Percentiles rank a stretch among this genome's conserved stretches.
phyloP scores from a whole-genome alignment of 2,797 vertebrate species.

The Cercopithecus mitis region DNA sequence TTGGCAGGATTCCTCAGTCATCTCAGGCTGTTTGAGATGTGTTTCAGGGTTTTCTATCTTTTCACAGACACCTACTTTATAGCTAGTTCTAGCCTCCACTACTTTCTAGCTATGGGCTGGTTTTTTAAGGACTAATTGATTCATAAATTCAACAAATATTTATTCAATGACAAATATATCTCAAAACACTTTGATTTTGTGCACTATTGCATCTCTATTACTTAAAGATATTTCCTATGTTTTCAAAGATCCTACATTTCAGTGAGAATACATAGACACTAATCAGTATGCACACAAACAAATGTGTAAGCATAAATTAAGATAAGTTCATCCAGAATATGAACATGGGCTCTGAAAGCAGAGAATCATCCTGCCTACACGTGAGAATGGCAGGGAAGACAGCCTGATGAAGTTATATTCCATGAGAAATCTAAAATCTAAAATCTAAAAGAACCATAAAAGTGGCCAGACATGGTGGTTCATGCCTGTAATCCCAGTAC shows the following conservation, averaged over 20 bases:
- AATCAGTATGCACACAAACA: background rate
- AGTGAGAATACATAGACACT: background rate
- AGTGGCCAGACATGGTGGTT: too few relatives aligned
- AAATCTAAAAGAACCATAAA: too few relatives aligned
- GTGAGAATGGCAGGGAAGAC: background rate
- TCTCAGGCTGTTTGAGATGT: background rate
- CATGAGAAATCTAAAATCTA: background rate
- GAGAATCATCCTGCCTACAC: background rate
- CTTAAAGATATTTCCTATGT: background rate
- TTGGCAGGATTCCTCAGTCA: background rate
- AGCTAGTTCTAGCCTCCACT: background rate
- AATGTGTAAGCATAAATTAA: background rate
- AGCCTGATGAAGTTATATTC: background rate
- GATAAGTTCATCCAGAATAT: background rate
- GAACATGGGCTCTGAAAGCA: background rate
- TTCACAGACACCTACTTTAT: background rate
- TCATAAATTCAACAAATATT: background rate
- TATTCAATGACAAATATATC: background rate
- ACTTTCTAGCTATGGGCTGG: background rate
- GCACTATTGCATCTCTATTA: background rate
- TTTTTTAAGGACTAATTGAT: background rate
- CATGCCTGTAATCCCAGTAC: too few relatives aligned
- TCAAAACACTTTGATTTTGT: background rate
- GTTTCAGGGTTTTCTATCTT: background rate
- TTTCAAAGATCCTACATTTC: background rate